These are phyloP conservation scores for Melolontha melolontha DNA, from an alignment of 2,888 invertebrate genomes.

Conservation along the genomic window DNA sequence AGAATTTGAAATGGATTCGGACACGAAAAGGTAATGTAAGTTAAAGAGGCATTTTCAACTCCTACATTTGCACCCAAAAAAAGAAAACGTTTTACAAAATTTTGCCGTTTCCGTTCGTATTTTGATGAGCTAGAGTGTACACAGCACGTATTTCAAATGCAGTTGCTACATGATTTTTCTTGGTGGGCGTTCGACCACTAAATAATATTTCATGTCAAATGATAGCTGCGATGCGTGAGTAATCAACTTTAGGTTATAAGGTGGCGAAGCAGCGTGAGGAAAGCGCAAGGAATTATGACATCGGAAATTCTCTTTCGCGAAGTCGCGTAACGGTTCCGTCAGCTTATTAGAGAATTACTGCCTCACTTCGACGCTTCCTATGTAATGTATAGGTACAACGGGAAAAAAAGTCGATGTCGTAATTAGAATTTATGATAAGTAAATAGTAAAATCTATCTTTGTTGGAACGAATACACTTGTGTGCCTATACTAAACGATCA, in stretches of 20 bases:
- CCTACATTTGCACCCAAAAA: no score
- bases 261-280: not conserved
- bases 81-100: no score
- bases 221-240: not conserved
- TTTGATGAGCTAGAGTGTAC: not conserved
- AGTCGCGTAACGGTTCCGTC: constrained; percentile 25
- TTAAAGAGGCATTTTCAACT: no score
- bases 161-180: constrained; percentile 1
- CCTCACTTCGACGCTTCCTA: constrained; percentile 1
- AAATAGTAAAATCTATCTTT: constrained; percentile 27
- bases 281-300: constrained; percentile 8
- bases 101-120: no score
- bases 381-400: not conserved
- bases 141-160: no score
- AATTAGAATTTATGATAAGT: constrained; percentile 39
- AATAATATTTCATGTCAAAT: constrained; percentile 18
- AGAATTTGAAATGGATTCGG: no score
- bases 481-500: constrained; percentile 13
- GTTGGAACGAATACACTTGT: constrained; percentile 10
- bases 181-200: constrained; percentile 14
- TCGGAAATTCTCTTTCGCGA: constrained; percentile 23
- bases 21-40: no score
- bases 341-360: constrained; percentile 15
- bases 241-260: constrained; percentile 10
- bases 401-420: constrained; percentile 6